Base-by-base conservation (phyloP, 2,888 invertebrate genomes). In the Dolichopus griseipennis region DNA sequence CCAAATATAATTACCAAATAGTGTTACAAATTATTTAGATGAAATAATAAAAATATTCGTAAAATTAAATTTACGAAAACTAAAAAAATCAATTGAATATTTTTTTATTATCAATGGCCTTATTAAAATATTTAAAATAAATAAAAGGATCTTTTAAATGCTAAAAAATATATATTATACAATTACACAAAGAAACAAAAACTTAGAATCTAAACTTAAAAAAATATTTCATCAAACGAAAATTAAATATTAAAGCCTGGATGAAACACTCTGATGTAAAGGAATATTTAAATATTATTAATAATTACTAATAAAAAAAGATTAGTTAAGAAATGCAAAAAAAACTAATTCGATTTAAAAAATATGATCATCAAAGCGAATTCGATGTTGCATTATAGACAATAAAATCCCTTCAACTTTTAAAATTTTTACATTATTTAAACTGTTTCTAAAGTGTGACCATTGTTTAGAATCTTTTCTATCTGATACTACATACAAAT, bases 401-500 rank as follows among this genome's bases (percentile, higher is more conserved):
- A 73, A 66, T 74, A 77, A 74, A n/a, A 77, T 70, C 27, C 74
- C 75, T 64, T 75, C 75, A 9, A 74, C 74, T 64, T 72, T 72
- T 6, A 75, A 72, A 64, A 76, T 75, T 8, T 70, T 65, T 21
- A 76, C 70, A 63, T 75, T 73, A 21, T 66, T 66, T 68, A 72
- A 72, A 15, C 41, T 22, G 41, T 74, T 73, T 37, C 74, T 72
- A 61, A 73, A 74, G 62, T 71, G 70, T n/a, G 74, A 70, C 77
- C 77, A 77, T 43, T 72, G 66, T 22, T 72, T 70, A 21, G 70
- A 72, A 69, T 77, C 77, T 7, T 70, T 67, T 63, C 66, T 43
- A 6, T 72, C 64, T 3, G 76, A 75, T 43, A 77, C 69, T 12
- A 76, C 68, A 68, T 73, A 76, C 33, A 76, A 68, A 37, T 70